A percentile compares a stretch with the other conserved stretches of the same genome.
Evolutionary conservation across 2,888 invertebrate genomes (phyloP).

Genomic region (Idaea aversata): DNA sequence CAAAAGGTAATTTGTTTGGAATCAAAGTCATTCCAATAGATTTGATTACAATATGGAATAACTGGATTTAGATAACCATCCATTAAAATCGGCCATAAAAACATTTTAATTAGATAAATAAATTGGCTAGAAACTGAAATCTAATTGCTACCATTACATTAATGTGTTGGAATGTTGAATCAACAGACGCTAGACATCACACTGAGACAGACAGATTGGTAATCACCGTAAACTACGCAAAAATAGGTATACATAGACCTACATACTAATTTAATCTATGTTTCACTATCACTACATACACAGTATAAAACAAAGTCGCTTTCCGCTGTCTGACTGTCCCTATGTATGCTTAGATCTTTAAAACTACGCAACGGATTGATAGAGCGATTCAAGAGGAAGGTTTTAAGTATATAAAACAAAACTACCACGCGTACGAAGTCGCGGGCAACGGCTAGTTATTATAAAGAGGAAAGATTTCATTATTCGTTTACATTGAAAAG

Average conservation of each 20-base stretch:
- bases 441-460: too few relatives aligned
- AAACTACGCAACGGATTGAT: too few relatives aligned
- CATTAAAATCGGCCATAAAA: not conserved
- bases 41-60: not conserved
- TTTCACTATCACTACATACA: too few relatives aligned
- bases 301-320: too few relatives aligned
- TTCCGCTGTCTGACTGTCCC: too few relatives aligned
- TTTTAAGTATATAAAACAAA: too few relatives aligned
- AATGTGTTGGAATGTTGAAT: slow-evolving; percentile 20
- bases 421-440: too few relatives aligned
- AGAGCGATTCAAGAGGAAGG: too few relatives aligned
- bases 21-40: not conserved
- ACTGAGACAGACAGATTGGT: slow-evolving; percentile 16
- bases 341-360: too few relatives aligned
- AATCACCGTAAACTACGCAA: slow-evolving; percentile 28
- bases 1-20: not conserved
- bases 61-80: not conserved
- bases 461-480: too few relatives aligned
- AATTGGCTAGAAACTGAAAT: not conserved
- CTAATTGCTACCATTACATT: slow-evolving; percentile 10
- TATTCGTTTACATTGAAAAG: too few relatives aligned
- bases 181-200: slow-evolving; percentile 16
- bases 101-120: not conserved
- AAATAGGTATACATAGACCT: slow-evolving; percentile 24
- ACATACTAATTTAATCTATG: too few relatives aligned